phyloP scores from a whole-genome alignment of 2,797 vertebrate genomes.

The Salarias fasciatus region DNA sequence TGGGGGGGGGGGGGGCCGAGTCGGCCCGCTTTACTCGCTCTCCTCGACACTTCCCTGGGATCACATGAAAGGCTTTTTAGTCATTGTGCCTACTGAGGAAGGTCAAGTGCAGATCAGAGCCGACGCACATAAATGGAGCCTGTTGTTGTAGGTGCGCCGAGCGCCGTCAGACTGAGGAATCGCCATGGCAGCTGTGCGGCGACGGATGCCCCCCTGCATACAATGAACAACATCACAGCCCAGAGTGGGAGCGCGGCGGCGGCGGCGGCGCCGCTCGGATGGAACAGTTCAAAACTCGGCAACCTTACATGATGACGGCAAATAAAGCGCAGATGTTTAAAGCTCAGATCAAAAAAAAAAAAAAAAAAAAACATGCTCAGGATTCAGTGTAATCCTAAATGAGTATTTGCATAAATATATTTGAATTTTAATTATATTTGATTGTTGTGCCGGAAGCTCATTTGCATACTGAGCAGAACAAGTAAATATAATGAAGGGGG shows the following conservation, averaged over 20 bases:
- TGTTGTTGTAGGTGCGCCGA: conserved; percentile 56
- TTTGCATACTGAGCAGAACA: conserved; percentile 41
- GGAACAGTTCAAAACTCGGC: conserved; percentile 32
- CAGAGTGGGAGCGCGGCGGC: conserved; percentile 11
- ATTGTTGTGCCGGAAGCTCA: conserved; percentile 23
- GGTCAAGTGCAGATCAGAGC: conserved; percentile 73
- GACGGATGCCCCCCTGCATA: no score
- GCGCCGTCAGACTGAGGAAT: conserved; percentile 56
- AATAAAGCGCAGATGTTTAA: conserved; percentile 3
- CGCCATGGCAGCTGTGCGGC: no score
- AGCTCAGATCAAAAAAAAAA: conserved; percentile 19
- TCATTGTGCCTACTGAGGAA: conserved; percentile 36
- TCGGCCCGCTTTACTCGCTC: conserved; percentile 39
- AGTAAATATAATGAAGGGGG: conserved; percentile 27
- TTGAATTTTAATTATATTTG: conserved; percentile 49
- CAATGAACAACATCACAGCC: conserved; percentile 2
- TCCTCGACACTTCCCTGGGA: conserved; percentile 50
- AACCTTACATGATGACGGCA: conserved; percentile 2
- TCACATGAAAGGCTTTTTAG: conserved; percentile 67
- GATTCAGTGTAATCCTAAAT: no score
- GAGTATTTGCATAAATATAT: conserved; percentile 11
- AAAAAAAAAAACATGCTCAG: no score
- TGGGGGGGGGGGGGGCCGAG: conserved; percentile 29
- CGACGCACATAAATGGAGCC: conserved; percentile 64
- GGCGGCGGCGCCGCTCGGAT: background rate